These are phyloP conservation scores for Scrobipalpa atriplicella DNA, from an alignment of 2,888 invertebrate genomes.

Conservation along the genomic window DNA sequence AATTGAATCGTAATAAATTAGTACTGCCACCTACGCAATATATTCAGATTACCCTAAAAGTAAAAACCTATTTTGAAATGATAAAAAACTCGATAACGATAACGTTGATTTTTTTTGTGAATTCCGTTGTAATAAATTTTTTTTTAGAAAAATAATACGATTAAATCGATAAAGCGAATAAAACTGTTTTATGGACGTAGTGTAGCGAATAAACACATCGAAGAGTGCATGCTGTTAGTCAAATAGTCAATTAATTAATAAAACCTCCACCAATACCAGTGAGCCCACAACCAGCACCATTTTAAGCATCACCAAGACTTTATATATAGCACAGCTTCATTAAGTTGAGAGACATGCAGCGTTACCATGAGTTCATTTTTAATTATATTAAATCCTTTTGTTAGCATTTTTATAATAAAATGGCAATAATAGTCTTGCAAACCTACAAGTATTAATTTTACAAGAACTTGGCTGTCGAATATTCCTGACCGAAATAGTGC, in stretches of 20 bases:
- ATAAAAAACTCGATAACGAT: too few relatives aligned
- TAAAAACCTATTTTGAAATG: too few relatives aligned
- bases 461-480: too few relatives aligned
- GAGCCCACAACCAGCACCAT: conserved; percentile 1
- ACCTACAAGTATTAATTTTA: too few relatives aligned
- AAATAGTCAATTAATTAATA: background rate
- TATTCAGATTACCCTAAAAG: background rate
- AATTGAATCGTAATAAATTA: background rate
- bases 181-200: background rate
- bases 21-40: background rate
- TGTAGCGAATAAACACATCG: background rate
- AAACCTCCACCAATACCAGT: conserved; percentile 10
- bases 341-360: conserved; percentile 3
- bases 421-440: too few relatives aligned
- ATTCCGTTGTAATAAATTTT: too few relatives aligned
- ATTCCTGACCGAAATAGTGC: too few relatives aligned
- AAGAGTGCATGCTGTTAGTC: conserved; percentile 1
- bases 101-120: too few relatives aligned
- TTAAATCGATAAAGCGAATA: too few relatives aligned
- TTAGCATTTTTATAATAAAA: too few relatives aligned
- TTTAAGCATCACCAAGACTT: background rate
- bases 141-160: too few relatives aligned
- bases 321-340: background rate
- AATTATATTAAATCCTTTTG: background rate
- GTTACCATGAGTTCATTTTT: background rate